Evolutionary conservation across 2,797 vertebrate species (phyloP).

Genomic region (Sebastiscus albofasciatus): DNA sequence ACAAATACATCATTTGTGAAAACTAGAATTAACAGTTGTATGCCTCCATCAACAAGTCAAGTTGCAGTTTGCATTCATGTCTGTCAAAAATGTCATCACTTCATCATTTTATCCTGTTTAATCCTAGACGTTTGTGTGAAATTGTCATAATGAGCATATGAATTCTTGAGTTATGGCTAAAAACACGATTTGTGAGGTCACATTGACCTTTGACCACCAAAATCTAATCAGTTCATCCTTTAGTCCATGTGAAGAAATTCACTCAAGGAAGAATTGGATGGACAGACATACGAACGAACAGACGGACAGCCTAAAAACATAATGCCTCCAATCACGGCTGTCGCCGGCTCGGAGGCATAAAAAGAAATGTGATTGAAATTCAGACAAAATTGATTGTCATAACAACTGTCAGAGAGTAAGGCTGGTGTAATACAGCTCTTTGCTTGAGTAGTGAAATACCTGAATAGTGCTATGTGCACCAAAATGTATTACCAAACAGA

Average conservation of each 20-base stretch:
- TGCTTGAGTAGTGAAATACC: too few species aligned
- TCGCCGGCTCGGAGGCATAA: neutral
- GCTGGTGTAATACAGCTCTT: too few species aligned
- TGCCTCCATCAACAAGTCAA: neutral
- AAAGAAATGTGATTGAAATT: conserved; percentile 4
- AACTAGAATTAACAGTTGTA: neutral
- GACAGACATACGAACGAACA: neutral
- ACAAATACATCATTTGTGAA: conserved; percentile 3
- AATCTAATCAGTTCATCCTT: neutral
- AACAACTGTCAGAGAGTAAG: neutral
- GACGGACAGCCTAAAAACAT: neutral
- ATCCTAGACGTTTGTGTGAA: neutral
- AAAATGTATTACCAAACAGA: neutral
- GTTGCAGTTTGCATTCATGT: neutral
- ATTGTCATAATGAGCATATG: neutral
- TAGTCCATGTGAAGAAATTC: neutral
- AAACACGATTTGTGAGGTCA: neutral
- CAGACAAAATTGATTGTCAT: conserved; percentile 5
- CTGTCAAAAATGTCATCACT: neutral
- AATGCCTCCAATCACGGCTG: neutral
- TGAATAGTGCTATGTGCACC: too few species aligned
- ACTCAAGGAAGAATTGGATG: neutral
- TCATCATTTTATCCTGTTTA: neutral
- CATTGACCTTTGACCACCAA: neutral
- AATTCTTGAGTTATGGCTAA: neutral